Percentiles rank a stretch among this genome's conserved stretches.
These are phyloP conservation scores for Elephas maximus DNA, from an alignment of 2,113 vertebrate species.

Conservation along the genomic window DNA sequence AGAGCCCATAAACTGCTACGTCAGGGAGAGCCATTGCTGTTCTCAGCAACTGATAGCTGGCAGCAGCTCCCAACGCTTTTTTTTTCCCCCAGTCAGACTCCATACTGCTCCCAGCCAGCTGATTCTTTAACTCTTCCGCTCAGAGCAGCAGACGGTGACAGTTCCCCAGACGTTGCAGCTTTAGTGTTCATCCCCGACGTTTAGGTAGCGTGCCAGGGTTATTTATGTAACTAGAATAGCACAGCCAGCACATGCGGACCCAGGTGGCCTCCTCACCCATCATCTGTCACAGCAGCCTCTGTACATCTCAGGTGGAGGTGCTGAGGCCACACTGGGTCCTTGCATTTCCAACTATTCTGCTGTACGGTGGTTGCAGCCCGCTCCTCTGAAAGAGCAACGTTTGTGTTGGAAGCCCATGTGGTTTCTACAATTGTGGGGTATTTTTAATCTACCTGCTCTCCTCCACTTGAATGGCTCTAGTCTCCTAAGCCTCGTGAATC, in stretches of 20 bases:
- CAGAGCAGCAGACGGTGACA: constrained; percentile 53
- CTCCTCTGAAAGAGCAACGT: not conserved
- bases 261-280: not conserved
- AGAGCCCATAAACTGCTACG: constrained; percentile 19
- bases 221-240: not conserved
- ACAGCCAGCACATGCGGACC: not conserved
- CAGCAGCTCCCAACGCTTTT: constrained; percentile 53
- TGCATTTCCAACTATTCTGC: not conserved
- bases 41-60: constrained; percentile 40
- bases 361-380: fast-evolving
- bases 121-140: constrained; percentile 34
- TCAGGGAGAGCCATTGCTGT: constrained; percentile 59
- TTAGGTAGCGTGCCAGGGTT: not conserved
- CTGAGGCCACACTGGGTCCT: not conserved
- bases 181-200: constrained; percentile 41
- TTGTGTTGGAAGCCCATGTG: not conserved
- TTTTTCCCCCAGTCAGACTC: constrained; percentile 30
- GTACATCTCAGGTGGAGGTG: not conserved
- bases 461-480: not conserved
- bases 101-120: constrained; percentile 42
- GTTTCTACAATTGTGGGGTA: not conserved
- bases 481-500: not conserved
- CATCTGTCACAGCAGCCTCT: not conserved
- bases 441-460: not conserved
- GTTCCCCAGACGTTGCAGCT: constrained; percentile 63